Base-by-base conservation (phyloP, 2,888 invertebrate species). In the Galeopsomyia nigrocyanea region DNA sequence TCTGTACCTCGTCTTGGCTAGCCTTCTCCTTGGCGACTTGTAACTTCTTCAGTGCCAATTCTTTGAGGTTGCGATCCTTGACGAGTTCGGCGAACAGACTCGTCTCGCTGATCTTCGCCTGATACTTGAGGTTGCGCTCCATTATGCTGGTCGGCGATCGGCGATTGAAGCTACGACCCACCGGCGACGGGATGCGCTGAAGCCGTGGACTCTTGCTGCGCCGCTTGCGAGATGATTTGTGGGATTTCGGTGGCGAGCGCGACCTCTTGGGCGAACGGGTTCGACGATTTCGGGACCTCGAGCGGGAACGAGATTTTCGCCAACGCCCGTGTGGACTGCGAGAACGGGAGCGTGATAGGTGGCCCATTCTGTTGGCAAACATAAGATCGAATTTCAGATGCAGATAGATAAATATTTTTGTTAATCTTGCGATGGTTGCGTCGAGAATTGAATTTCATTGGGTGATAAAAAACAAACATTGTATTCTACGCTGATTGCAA, bases 11-110 rank as follows among this genome's bases (percentile, higher is more conserved):
- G 19, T 86, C 86, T 63, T 83, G 84, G 65, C 72, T 86, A 0
- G 83, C 85, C 73, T 92, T 92, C 76, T 92, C 92, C 64, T 93
- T 87, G 62, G 68, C 93, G 90, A 91, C 91, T 82, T 91, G 90
- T 16, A 93, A 84, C 84, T 92, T 93, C 86, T 91, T 89, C 73
- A 90, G 86, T 67, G 94, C 95, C 84, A 94, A 89, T 72, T 94
- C 93, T 10, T 95, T 89, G 88, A 94, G 94, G 78, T 94, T 94
- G 78, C 93, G 91, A 82, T 94, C 94, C 82, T 95, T 95, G 16
- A 96, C 94, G 74, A 96, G 89, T 87, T 96, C 95, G 0, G 96
- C 96, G 84, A 96, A 96, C 14, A 96, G 89, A 83, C 95, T 95
- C 10, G 96, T 96, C 80, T 95, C 95, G 67, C 93, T 93, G 82